phyloP scores from a whole-genome alignment of 37 sponge, comb jelly and placozoan genomes.

The Spongia lamella region DNA sequence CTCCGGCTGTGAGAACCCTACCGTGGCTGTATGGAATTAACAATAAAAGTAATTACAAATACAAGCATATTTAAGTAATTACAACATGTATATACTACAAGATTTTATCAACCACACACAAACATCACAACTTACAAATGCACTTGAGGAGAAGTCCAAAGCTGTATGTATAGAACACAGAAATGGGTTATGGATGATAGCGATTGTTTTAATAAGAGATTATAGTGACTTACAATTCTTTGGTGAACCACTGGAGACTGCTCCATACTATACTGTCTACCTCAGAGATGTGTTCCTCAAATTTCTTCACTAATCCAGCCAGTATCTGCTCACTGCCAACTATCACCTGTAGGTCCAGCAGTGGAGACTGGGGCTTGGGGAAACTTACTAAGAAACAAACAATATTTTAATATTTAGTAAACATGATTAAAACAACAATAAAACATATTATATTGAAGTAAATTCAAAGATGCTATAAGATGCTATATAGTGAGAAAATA shows the following conservation, averaged over 20 bases:
- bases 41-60: no score
- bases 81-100: no score
- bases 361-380: slow-evolving; percentile 49
- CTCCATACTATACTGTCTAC: slow-evolving; percentile 40
- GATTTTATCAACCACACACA: background rate
- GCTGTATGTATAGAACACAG: slow-evolving; percentile 1
- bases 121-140: slow-evolving; percentile 7
- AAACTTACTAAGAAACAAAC: slow-evolving; percentile 23
- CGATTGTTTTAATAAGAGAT: background rate
- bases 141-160: slow-evolving; percentile 29
- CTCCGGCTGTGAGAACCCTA: slow-evolving; percentile 69
- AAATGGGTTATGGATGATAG: background rate
- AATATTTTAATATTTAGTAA: no score
- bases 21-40: slow-evolving; percentile 12
- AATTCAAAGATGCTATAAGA: no score
- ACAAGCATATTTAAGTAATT: no score
- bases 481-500: background rate
- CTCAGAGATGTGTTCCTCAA: slow-evolving; percentile 28
- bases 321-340: slow-evolving; percentile 49
- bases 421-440: no score
- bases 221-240: slow-evolving; percentile 76
- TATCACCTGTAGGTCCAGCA: slow-evolving; percentile 77
- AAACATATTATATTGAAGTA: no score
- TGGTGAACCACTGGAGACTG: slow-evolving; percentile 60
- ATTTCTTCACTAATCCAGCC: slow-evolving; percentile 23